A percentile compares a stretch with the other conserved stretches of the same genome.
These are phyloP conservation scores for Morone chrysops DNA, from an alignment of 2,113 vertebrate genomes.

Conservation along the genomic window DNA sequence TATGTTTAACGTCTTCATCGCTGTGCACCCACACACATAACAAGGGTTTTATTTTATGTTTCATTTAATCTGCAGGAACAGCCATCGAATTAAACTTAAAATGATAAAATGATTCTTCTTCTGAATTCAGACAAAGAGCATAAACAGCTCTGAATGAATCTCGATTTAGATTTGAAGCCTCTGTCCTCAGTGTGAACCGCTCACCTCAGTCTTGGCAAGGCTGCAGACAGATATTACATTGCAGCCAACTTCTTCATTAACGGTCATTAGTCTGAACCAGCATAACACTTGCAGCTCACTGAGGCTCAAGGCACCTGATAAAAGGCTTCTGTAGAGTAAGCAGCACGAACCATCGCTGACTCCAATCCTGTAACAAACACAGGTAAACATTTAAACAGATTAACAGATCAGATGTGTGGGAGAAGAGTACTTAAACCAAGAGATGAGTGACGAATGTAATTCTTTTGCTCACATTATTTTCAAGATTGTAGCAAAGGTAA, in stretches of 20 bases:
- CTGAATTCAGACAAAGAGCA: slow-evolving; percentile 4
- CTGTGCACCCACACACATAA: background rate
- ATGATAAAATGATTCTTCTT: background rate
- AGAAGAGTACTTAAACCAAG: slow-evolving; percentile 4
- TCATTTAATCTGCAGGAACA: background rate
- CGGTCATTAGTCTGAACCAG: slow-evolving; percentile 67
- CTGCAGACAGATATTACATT: slow-evolving; percentile 40
- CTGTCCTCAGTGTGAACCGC: slow-evolving; percentile 63
- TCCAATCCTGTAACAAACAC: slow-evolving; percentile 60
- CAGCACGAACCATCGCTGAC: slow-evolving; percentile 16
- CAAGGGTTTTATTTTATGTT: background rate
- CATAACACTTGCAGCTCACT: slow-evolving; percentile 33
- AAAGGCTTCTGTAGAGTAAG: slow-evolving; percentile 45
- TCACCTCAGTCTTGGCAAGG: slow-evolving; percentile 61
- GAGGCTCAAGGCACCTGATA: slow-evolving; percentile 59
- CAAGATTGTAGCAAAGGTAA: background rate
- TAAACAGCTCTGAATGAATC: slow-evolving; percentile 18
- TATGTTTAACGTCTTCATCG: background rate
- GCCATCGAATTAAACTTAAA: background rate
- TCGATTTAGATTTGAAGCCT: slow-evolving; percentile 45
- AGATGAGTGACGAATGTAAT: background rate
- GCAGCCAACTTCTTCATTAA: slow-evolving; percentile 76
- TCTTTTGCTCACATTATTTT: background rate
- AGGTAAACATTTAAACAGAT: slow-evolving; percentile 74
- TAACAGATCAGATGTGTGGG: slow-evolving; percentile 50